phyloP scores from a whole-genome alignment of 2,888 invertebrate genomes.

The Drosophila atripex region DNA sequence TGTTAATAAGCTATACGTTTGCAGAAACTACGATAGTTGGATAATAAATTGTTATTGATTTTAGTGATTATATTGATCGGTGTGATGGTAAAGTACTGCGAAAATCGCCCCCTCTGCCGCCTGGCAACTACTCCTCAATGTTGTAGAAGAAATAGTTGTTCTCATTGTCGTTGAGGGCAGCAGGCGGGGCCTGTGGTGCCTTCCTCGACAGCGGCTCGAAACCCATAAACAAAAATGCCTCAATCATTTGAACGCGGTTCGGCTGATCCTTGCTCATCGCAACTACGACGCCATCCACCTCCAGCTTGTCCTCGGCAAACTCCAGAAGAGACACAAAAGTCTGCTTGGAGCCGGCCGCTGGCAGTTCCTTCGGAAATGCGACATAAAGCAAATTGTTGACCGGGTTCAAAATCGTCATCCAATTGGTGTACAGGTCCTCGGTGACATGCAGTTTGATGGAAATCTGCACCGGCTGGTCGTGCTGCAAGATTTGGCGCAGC shows the following conservation, averaged over 20 bases:
- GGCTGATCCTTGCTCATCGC: slow-evolving; percentile 92
- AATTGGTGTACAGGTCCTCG: slow-evolving; percentile 90
- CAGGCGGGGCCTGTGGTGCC: slow-evolving; percentile 89
- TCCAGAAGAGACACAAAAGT: slow-evolving; percentile 96
- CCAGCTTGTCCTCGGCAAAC: slow-evolving; percentile 96
- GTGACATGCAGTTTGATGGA: slow-evolving; percentile 91
- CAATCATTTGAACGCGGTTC: slow-evolving; percentile 93
- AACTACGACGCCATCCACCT: slow-evolving; percentile 90
- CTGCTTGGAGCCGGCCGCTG: slow-evolving; percentile 96
- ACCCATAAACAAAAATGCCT: slow-evolving; percentile 98
- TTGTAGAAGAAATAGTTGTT: slow-evolving; percentile 85
- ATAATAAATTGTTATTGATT: slow-evolving; percentile 14
- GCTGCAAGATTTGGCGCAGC: slow-evolving; percentile 87
- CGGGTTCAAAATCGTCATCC: slow-evolving; percentile 89
- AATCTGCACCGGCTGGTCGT: slow-evolving; percentile 88
- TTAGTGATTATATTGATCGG: slow-evolving; percentile 12
- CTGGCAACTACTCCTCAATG: slow-evolving; percentile 83
- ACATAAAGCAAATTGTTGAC: slow-evolving; percentile 91
- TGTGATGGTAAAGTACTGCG: slow-evolving; percentile 15
- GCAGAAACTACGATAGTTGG: slow-evolving; percentile 15
- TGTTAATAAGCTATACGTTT: slow-evolving; percentile 9
- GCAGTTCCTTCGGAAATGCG: slow-evolving; percentile 93
- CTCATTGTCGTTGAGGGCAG: slow-evolving; percentile 86
- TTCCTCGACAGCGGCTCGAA: slow-evolving; percentile 94
- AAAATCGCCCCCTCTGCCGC: slow-evolving; percentile 49